A percentile compares a stretch with the other conserved stretches of the same genome.
phyloP scores from a whole-genome alignment of 2,113 vertebrate species.

The Desmodus rotundus region DNA sequence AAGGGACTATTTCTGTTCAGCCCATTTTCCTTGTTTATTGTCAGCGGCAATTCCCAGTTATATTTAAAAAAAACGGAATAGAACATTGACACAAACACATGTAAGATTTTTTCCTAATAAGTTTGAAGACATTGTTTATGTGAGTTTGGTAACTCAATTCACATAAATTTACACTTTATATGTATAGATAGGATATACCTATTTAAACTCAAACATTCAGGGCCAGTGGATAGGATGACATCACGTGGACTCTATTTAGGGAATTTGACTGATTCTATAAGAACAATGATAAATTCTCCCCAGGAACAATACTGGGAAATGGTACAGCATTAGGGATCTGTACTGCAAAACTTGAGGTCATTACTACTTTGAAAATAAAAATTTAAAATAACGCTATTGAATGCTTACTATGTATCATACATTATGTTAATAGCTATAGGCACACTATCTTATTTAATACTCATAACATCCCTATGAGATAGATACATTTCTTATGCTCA shows the following conservation, averaged over 20 bases:
- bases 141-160: background rate
- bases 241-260: background rate
- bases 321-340: background rate
- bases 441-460: background rate
- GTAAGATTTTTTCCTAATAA: background rate
- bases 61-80: constrained; percentile 13
- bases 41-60: background rate
- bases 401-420: background rate
- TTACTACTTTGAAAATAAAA: background rate
- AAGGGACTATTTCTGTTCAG: background rate
- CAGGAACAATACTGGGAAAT: background rate
- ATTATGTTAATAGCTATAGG: background rate
- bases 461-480: background rate
- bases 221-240: background rate
- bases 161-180: background rate
- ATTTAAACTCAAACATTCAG: background rate
- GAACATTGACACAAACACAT: background rate
- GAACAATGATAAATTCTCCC: background rate
- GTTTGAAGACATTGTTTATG: background rate
- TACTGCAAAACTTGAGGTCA: background rate
- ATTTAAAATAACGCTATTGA: background rate
- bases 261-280: background rate
- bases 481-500: background rate
- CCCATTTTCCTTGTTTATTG: constrained; percentile 12
- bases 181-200: background rate